These are phyloP conservation scores for Sinocyclocheilus anshuiensis DNA, from an alignment of 2,113 vertebrate species.

Conservation along the genomic window DNA sequence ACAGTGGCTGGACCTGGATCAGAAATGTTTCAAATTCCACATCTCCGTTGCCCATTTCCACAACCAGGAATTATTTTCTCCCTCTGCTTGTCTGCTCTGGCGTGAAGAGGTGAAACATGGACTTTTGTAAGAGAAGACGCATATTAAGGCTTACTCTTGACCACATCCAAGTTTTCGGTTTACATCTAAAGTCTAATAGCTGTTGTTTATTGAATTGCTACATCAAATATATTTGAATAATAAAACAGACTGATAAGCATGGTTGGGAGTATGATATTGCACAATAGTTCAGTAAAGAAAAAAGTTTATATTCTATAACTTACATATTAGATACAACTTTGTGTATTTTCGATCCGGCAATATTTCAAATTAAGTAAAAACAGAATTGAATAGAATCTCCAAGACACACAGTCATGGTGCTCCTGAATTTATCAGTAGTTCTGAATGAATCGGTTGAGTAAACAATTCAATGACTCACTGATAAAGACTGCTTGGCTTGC, in stretches of 20 bases:
- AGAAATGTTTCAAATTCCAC: slow-evolving; percentile 81
- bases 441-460: not conserved
- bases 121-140: slow-evolving; percentile 12
- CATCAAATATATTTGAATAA: not conserved
- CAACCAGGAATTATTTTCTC: slow-evolving; percentile 37
- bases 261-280: not conserved
- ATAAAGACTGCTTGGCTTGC: too few relatives aligned
- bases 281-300: not conserved
- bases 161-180: not conserved
- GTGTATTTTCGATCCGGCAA: not conserved
- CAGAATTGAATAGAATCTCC: not conserved
- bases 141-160: not conserved
- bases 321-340: not conserved
- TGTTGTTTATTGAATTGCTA: not conserved
- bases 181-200: too few relatives aligned
- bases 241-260: not conserved
- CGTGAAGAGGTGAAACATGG: not conserved
- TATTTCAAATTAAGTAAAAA: not conserved
- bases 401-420: not conserved
- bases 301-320: not conserved
- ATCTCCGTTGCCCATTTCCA: slow-evolving; percentile 71
- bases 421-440: not conserved
- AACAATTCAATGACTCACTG: not conserved
- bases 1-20: slow-evolving; percentile 72
- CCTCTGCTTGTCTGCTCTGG: slow-evolving; percentile 20